These are phyloP conservation scores for Alexandromys fortis DNA, from an alignment of 2,113 vertebrate species.

Conservation along the genomic window DNA sequence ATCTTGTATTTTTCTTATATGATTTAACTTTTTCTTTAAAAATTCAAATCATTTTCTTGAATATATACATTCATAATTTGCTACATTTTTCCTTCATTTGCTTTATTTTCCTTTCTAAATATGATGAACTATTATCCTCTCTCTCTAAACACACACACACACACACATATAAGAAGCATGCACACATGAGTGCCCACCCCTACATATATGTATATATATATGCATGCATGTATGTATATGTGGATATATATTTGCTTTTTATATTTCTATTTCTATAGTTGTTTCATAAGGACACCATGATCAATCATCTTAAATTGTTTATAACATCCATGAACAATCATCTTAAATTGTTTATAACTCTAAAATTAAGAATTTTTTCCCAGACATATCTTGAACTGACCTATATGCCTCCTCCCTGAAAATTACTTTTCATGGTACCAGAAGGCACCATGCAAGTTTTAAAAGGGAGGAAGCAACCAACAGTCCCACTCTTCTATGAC, in stretches of 20 bases:
- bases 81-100: not conserved
- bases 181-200: too few relatives aligned
- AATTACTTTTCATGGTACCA: too few relatives aligned
- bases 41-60: not conserved
- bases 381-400: not conserved
- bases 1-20: not conserved
- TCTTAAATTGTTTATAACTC: not conserved
- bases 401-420: not conserved
- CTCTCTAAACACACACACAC: too few relatives aligned
- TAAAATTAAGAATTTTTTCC: not conserved
- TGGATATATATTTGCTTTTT: not conserved
- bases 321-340: not conserved
- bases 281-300: not conserved
- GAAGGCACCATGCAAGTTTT: not conserved
- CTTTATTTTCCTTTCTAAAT: not conserved
- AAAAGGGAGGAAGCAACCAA: not conserved
- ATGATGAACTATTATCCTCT: not conserved
- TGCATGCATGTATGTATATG: too few relatives aligned
- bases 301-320: not conserved
- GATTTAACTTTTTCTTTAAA: not conserved
- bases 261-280: not conserved
- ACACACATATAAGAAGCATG: not conserved
- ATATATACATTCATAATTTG: not conserved
- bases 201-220: too few relatives aligned
- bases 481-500: too few relatives aligned